Percentiles rank a stretch among this genome's conserved stretches.
Conservation (phyloP, 2,113 vertebrate genomes). For the Malaclemys terrapin region DNA sequence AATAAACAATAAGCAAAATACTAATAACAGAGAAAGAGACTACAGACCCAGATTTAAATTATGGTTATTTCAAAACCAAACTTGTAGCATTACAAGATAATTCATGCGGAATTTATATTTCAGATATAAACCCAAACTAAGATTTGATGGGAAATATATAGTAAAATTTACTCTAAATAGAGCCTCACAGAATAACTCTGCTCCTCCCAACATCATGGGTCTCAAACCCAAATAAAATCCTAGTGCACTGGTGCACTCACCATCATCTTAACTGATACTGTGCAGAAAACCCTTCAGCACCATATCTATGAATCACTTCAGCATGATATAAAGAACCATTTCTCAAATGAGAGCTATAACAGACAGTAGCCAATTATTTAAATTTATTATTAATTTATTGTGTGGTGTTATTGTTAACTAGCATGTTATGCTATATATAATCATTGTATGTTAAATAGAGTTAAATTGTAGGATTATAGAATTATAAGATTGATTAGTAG, state of each 20-base stretch:
- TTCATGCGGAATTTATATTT: background rate
- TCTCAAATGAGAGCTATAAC: background rate
- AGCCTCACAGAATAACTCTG: background rate
- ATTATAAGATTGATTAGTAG: too few relatives aligned
- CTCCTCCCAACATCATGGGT: background rate
- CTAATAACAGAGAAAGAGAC: background rate
- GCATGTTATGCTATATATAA: too few relatives aligned
- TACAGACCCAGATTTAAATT: background rate
- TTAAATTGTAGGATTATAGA: too few relatives aligned
- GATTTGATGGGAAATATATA: background rate
- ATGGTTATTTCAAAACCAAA: background rate
- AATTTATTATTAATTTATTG: too few relatives aligned
- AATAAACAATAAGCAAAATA: rapidly evolving
- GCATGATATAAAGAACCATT: background rate
- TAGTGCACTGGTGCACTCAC: background rate
- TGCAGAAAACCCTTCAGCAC: background rate
- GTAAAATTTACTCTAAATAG: too few relatives aligned
- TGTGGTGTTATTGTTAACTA: too few relatives aligned
- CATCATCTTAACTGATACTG: background rate
- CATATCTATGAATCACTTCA: background rate
- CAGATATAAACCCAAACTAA: background rate
- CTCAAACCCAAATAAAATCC: background rate
- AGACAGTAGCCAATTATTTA: background rate
- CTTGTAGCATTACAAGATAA: background rate
- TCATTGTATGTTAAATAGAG: too few relatives aligned